Percentiles rank a stretch among this genome's conserved stretches.
These are phyloP conservation scores for Parauchenoglanis punctatus DNA, from an alignment of 2,797 vertebrate genomes.

Conservation along the genomic window DNA sequence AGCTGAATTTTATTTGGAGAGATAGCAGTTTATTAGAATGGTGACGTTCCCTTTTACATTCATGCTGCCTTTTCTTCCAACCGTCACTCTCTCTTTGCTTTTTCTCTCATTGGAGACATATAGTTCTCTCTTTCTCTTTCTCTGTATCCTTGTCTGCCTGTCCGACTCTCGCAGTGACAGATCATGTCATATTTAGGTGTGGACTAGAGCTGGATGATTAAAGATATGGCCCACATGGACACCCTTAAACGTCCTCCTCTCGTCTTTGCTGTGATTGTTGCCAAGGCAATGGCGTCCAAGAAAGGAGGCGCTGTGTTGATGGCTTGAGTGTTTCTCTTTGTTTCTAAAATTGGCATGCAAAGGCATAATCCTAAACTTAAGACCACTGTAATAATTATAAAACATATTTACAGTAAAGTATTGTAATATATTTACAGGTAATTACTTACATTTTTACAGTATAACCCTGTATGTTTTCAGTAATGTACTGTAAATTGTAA, in stretches of 20 bases:
- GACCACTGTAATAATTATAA: not conserved
- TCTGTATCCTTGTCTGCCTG: conserved; percentile 28
- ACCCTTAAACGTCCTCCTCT: conserved; percentile 34
- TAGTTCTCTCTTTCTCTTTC: conserved; percentile 7
- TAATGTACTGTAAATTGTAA: not conserved
- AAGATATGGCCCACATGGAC: conserved; percentile 35
- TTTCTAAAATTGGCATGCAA: conserved; percentile 14
- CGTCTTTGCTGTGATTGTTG: conserved; percentile 32
- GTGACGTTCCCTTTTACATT: conserved; percentile 45
- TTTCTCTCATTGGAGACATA: conserved; percentile 1
- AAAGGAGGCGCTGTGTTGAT: conserved; percentile 18
- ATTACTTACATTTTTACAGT: not conserved
- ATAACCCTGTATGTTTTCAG: not conserved
- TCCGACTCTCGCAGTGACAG: not conserved
- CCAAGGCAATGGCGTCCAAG: conserved; percentile 44
- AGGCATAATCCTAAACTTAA: conserved; percentile 5
- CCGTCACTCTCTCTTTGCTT: conserved; percentile 15
- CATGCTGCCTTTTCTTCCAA: conserved; percentile 34
- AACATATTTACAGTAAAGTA: not conserved
- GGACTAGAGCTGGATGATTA: conserved; percentile 54
- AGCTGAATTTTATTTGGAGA: conserved; percentile 61
- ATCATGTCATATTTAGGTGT: not conserved
- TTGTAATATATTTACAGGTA: not conserved
- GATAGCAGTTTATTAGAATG: conserved; percentile 55
- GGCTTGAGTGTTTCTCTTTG: not conserved